These are phyloP conservation scores for Pachyuromys duprasi DNA, from an alignment of 2,797 vertebrate genomes.

Conservation along the genomic window DNA sequence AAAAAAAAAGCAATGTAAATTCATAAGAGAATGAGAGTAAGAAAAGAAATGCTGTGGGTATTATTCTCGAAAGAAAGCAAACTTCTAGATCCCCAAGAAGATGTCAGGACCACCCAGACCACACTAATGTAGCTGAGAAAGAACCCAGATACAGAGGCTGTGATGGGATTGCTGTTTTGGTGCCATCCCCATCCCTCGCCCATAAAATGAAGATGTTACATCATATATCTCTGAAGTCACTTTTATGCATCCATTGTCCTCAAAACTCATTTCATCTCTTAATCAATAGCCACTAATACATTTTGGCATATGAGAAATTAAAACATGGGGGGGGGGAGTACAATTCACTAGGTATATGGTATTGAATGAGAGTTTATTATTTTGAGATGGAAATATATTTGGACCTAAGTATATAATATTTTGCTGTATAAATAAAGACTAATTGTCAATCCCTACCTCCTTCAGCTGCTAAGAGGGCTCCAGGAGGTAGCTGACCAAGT, in stretches of 20 bases:
- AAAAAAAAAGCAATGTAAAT: not conserved
- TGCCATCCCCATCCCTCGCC: not conserved
- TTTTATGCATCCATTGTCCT: not conserved
- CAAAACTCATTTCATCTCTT: not conserved
- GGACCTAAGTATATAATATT: not conserved
- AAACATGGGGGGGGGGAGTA: not conserved
- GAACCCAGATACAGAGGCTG: not conserved
- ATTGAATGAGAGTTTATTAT: not conserved
- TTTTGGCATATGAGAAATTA: conserved; percentile 1
- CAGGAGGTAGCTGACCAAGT: not conserved
- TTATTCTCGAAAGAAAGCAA: not conserved
- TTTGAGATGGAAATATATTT: not conserved
- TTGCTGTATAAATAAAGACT: not conserved
- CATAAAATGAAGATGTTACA: not conserved
- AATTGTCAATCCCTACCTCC: not conserved
- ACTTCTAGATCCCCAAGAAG: not conserved
- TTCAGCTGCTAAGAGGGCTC: not conserved
- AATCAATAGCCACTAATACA: not conserved
- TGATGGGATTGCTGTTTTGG: not conserved
- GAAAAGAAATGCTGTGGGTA: not conserved
- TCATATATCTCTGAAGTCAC: not conserved
- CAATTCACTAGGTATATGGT: not conserved
- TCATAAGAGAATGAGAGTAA: not conserved
- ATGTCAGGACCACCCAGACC: not conserved
- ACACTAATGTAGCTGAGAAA: not conserved